Conservation (phyloP, 1,140 invertebrate species). For the Zaprionus lachaisei region DNA sequence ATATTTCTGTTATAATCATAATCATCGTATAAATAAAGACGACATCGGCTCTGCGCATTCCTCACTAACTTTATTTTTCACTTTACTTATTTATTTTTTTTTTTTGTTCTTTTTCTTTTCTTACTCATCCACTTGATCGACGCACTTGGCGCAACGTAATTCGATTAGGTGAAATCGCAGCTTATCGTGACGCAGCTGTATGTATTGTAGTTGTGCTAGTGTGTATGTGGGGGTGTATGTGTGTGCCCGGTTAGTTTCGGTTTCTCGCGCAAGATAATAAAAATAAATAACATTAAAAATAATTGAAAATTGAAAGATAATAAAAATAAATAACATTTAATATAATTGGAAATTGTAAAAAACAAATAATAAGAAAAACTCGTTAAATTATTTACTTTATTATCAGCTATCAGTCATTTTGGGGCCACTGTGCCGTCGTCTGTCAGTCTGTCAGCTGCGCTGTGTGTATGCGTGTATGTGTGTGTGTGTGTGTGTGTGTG, state of each 20-base stretch:
- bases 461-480: slow-evolving; percentile 13
- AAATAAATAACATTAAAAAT: slow-evolving; percentile 2
- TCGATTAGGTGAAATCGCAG: slow-evolving; percentile 20
- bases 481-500: slow-evolving; percentile 35
- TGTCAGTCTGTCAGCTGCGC: slow-evolving; percentile 49
- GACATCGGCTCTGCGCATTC: background rate
- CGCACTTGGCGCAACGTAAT: slow-evolving; percentile 20
- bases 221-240: too few relatives aligned
- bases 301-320: background rate
- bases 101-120: background rate
- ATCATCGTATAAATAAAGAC: background rate
- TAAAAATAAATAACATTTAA: slow-evolving; percentile 1
- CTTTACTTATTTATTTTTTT: background rate
- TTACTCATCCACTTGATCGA: slow-evolving; percentile 14
- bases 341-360: background rate
- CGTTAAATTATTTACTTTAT: background rate
- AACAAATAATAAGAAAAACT: background rate
- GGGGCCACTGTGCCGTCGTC: slow-evolving; percentile 69
- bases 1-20: background rate
- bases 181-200: slow-evolving; percentile 12
- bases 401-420: background rate
- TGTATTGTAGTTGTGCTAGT: background rate
- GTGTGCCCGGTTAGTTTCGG: background rate
- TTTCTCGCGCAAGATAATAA: slow-evolving; percentile 2
- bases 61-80: too few relatives aligned